phyloP scores from a whole-genome alignment of 2,113 vertebrate genomes.

The Rattus rattus region DNA sequence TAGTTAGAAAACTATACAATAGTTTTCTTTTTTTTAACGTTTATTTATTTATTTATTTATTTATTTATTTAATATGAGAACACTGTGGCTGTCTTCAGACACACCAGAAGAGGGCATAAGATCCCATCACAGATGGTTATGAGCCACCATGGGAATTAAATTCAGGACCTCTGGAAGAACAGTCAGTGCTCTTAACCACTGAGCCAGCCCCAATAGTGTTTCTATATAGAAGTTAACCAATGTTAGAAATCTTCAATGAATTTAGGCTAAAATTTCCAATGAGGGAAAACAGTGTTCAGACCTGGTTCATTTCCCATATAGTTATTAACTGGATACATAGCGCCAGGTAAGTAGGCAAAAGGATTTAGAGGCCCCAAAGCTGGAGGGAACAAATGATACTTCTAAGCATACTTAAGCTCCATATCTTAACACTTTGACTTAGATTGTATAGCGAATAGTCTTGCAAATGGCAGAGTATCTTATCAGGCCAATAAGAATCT shows the following conservation, averaged over 20 bases:
- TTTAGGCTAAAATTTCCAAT: not conserved
- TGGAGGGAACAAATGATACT: not conserved
- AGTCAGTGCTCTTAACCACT: no score
- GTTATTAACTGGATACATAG: not conserved
- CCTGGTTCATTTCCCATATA: not conserved
- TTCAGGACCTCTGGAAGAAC: no score
- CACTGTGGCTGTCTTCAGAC: no score
- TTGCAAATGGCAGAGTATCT: not conserved
- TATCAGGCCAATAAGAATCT: not conserved
- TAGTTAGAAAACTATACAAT: not conserved
- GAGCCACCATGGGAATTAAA: no score
- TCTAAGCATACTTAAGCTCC: not conserved
- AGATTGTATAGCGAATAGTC: not conserved
- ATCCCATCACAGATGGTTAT: no score
- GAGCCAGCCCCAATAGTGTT: no score
- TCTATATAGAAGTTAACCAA: not conserved
- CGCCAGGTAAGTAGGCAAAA: not conserved
- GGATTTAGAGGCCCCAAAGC: not conserved
- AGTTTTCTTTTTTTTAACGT: no score
- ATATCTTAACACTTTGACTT: constrained; percentile 24
- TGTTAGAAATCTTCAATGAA: not conserved
- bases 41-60: no score
- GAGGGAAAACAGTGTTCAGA: not conserved
- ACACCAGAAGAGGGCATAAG: no score
- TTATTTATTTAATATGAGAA: no score